phyloP scores from a whole-genome alignment of 1,140 invertebrate species.

The Sinella curviseta region DNA sequence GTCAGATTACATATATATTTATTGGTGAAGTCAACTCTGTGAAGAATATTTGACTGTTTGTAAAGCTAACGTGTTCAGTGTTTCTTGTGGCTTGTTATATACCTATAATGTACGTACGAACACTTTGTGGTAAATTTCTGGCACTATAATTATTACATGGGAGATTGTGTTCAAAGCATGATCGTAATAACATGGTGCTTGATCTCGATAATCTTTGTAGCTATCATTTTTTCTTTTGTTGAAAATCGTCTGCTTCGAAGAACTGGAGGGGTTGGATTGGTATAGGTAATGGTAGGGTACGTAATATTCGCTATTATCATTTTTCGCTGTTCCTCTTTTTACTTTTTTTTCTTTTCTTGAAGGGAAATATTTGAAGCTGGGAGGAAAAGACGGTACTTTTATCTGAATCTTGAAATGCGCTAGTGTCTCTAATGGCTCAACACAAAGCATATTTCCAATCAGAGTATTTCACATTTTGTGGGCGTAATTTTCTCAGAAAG shows the following conservation, averaged over 20 bases:
- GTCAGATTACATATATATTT: neutral
- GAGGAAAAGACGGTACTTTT: too few relatives aligned
- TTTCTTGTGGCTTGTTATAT: neutral
- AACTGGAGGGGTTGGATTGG: constrained; percentile 12
- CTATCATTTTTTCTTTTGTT: neutral
- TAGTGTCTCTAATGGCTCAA: too few relatives aligned
- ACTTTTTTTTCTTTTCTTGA: neutral
- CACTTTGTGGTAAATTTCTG: neutral
- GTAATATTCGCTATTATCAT: neutral
- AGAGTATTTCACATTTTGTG: neutral
- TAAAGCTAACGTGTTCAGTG: neutral
- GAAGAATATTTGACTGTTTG: neutral
- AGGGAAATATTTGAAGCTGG: neutral
- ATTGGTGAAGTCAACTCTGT: too few relatives aligned
- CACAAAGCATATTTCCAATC: neutral
- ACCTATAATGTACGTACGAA: neutral
- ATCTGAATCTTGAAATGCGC: too few relatives aligned
- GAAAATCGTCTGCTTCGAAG: neutral
- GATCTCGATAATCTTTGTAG: neutral
- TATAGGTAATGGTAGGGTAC: constrained; percentile 1
- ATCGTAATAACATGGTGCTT: neutral
- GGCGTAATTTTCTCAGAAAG: constrained; percentile 22
- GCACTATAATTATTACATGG: neutral
- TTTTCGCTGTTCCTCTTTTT: neutral
- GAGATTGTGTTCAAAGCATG: neutral